Conservation (phyloP, 2,888 invertebrate species). For the Spilosoma lubricipeda region DNA sequence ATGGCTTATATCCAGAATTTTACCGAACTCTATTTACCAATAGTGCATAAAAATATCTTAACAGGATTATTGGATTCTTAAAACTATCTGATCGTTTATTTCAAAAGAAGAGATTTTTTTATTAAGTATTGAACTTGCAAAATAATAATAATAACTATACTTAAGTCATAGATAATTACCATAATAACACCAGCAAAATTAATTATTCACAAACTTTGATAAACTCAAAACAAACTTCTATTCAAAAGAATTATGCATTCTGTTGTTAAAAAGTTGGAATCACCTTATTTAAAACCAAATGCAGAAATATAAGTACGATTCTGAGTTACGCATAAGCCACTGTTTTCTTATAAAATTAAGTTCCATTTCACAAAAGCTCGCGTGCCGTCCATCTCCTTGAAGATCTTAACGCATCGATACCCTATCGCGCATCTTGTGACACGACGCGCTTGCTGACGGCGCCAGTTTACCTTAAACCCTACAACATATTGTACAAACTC, state of each 20-base stretch:
- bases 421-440: slow-evolving; percentile 60
- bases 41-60: too few species aligned
- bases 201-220: neutral
- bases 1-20: too few species aligned
- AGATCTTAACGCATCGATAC: slow-evolving; percentile 60
- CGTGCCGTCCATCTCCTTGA: slow-evolving; percentile 51
- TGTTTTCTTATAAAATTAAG: slow-evolving; percentile 7
- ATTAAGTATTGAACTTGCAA: neutral
- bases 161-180: neutral
- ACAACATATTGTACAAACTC: slow-evolving; percentile 38
- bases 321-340: neutral
- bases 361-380: slow-evolving; percentile 43
- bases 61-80: too few species aligned
- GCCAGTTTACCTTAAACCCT: slow-evolving; percentile 51
- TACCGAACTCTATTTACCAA: too few species aligned
- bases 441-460: slow-evolving; percentile 56
- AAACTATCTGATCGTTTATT: too few species aligned
- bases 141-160: neutral
- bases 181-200: neutral
- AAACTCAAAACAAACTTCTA: neutral
- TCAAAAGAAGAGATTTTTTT: neutral
- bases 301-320: neutral
- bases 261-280: neutral
- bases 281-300: neutral
- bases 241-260: neutral